These are phyloP conservation scores for Macrobrachium rosenbergii DNA, from an alignment of 1,140 invertebrate species.

Conservation along the genomic window DNA sequence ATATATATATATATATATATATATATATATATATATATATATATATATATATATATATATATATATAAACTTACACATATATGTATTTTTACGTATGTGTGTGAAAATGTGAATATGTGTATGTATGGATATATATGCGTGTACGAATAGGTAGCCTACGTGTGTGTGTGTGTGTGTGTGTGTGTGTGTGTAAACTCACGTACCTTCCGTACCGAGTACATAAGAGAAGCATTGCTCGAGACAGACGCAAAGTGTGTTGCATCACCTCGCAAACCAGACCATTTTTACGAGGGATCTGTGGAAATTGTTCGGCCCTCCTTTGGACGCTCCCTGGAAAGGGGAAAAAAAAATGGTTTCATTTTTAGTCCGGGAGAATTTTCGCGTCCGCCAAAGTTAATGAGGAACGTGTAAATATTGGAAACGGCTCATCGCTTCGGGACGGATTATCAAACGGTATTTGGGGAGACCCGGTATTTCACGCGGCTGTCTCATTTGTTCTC, in stretches of 20 bases:
- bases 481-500: slow-evolving; percentile 37
- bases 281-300: no score
- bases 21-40: slow-evolving; percentile 10
- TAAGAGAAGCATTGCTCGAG: no score
- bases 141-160: no score
- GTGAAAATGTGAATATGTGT: not conserved
- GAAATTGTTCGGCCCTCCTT: no score
- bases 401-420: no score
- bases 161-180: not conserved
- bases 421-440: no score
- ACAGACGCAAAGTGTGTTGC: no score
- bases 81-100: no score
- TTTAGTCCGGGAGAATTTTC: not conserved
- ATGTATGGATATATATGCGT: no score
- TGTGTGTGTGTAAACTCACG: not conserved
- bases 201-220: no score
- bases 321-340: not conserved
- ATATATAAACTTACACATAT: not conserved
- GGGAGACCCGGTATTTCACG: not conserved
- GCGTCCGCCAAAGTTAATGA: not conserved
- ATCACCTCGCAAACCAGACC: no score
- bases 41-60: not conserved
- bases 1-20: slow-evolving; percentile 22
- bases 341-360: not conserved
- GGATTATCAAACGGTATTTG: no score